Evolutionary conservation across 2,888 invertebrate genomes (phyloP).

Genomic region (Mythimna albipuncta): DNA sequence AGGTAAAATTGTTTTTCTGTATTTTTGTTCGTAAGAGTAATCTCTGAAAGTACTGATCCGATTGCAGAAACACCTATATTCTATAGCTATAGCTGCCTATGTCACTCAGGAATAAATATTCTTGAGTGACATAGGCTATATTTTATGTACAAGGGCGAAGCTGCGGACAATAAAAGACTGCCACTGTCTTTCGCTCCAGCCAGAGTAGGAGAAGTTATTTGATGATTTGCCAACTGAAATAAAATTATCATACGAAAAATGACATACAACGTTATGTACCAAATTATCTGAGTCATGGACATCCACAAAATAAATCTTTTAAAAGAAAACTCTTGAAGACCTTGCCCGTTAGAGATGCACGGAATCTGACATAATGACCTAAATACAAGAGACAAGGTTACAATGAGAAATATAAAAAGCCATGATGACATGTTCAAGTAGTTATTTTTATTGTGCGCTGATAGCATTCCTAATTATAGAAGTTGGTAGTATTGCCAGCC

Average conservation of each 20-base stretch:
- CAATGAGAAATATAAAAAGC: slow-evolving; percentile 48
- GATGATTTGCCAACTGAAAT: no score
- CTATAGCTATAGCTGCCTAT: no score
- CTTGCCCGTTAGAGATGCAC: slow-evolving; percentile 32
- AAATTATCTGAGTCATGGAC: not conserved
- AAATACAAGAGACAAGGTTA: slow-evolving; percentile 56
- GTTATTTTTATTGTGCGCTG: slow-evolving; percentile 50
- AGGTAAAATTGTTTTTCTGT: no score
- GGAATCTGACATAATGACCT: slow-evolving; percentile 53
- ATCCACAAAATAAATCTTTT: slow-evolving; percentile 20
- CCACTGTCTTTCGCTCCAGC: no score
- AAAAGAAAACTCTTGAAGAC: slow-evolving; percentile 35
- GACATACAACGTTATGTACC: not conserved
- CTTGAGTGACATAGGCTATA: no score
- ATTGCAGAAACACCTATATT: no score
- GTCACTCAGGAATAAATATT: no score
- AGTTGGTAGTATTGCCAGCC: slow-evolving; percentile 32
- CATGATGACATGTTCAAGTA: slow-evolving; percentile 45
- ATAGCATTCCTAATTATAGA: slow-evolving; percentile 48
- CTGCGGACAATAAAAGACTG: no score
- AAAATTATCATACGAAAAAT: not conserved
- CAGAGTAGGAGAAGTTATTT: no score
- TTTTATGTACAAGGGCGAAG: no score
- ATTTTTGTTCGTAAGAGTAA: no score
- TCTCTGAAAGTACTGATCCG: no score